A percentile compares a stretch with the other conserved stretches of the same genome.
These are phyloP conservation scores for Chironomus tepperi DNA, from an alignment of 1,140 invertebrate species.

Conservation along the genomic window DNA sequence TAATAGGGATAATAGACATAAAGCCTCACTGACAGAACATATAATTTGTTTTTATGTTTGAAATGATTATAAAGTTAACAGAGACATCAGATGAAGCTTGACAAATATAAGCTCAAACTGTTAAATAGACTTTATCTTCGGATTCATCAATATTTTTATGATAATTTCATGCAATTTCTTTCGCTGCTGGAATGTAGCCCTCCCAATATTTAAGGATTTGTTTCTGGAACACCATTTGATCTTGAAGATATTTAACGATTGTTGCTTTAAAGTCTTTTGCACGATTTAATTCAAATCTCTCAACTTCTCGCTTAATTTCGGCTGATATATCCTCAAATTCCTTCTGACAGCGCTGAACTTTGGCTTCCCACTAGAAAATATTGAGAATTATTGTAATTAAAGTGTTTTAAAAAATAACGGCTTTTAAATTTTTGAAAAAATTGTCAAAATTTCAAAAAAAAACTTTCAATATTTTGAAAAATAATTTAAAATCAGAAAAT, in stretches of 20 bases:
- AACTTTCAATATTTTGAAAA: too few species aligned
- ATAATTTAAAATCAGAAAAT: neutral
- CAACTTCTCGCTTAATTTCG: conserved; percentile 93
- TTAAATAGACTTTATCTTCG: neutral
- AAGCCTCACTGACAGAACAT: too few species aligned
- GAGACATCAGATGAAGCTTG: too few species aligned
- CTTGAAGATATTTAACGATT: conserved; percentile 86
- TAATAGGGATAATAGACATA: too few species aligned
- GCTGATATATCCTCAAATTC: conserved; percentile 95
- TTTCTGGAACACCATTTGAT: conserved; percentile 89
- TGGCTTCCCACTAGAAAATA: conserved; percentile 84
- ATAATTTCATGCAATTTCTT: conserved; percentile 52
- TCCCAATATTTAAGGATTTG: conserved; percentile 90
- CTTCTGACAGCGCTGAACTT: conserved; percentile 91
- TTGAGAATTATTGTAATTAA: too few species aligned
- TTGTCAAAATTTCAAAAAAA: too few species aligned
- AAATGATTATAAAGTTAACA: too few species aligned
- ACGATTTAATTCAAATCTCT: conserved; percentile 80
- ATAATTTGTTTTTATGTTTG: too few species aligned
- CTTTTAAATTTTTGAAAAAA: too few species aligned
- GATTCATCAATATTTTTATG: neutral
- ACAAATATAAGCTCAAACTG: neutral
- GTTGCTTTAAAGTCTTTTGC: conserved; percentile 85
- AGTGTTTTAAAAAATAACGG: conserved; percentile 18
- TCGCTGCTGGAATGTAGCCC: conserved; percentile 84